Evolutionary conservation across 2,797 vertebrate species (phyloP), one percentile per base, ranked within the genome.

Genomic region (Rhinogobio ventralis): DNA sequence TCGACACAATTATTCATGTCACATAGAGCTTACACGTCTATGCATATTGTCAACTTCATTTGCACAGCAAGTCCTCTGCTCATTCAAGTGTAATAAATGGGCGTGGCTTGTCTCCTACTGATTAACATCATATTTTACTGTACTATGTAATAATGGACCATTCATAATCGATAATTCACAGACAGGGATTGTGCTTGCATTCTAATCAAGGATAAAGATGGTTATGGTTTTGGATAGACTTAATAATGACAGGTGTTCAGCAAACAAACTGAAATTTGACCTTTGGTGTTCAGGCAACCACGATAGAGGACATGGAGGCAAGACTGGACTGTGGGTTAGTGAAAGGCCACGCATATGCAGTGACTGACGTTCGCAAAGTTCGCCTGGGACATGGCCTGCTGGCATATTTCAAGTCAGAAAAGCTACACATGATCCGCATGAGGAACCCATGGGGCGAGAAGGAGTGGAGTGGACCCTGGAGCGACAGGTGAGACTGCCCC

Each of bases 381-480:
- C 95, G 97, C 5, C 93, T 99, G 68, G 98, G 98, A 81, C 96
- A 96, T 0, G 97, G 98, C 6, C 93, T 99, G 28, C 89, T 99
- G 89, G 95, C 98, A 62, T 98, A 92, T 91, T 99, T 99, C 94
- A 97, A 96, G 87, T 96, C 98, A 0, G 97, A 99, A 92, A 98
- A 98, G 88, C 94, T 99, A 79, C 96, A 95, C 89, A 99, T 99
- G 98, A 99, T 99, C 91, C 96, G 98, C 77, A 95, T 99, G 95
- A 96, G 98, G 82, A 99, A 99, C 91, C 98, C 98, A 0, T 99
- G 98, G 98, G 98, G 98, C 0, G 94, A 99, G 92, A 94, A 93
- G 25, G 98, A 99, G 88, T 99, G 98, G 98, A 98, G 95, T 0
- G 98, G 98, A 13, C 93, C 98, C 30, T 99, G 98, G 98, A 99